Evolutionary conservation across 2,797 vertebrate genomes (phyloP).

Genomic region (Neomorphus geoffroyi): DNA sequence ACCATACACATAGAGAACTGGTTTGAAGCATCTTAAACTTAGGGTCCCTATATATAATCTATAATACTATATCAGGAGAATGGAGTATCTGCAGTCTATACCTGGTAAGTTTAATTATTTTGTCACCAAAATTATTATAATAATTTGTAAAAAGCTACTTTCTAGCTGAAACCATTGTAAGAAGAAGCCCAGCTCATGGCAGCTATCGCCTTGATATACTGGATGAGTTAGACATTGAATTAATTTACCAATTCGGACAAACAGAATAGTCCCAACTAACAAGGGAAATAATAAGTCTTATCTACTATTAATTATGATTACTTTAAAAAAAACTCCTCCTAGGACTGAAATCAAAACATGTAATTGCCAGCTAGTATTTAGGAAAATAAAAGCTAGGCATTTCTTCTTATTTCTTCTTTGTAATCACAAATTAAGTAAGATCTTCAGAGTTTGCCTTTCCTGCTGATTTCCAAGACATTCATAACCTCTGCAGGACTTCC

Average conservation of each 20-base stretch:
- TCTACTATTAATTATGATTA: neutral
- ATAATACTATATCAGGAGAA: neutral
- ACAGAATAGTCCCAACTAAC: neutral
- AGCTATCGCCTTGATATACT: neutral
- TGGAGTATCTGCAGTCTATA: neutral
- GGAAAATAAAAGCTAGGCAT: neutral
- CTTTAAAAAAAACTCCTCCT: neutral
- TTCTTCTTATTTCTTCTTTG: neutral
- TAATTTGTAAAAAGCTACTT: neutral
- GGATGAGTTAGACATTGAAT: neutral
- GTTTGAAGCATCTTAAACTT: neutral
- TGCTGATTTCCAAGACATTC: neutral
- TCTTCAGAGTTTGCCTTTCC: neutral
- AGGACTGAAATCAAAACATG: neutral
- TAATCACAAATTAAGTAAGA: neutral
- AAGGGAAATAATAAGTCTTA: neutral
- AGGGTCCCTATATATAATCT: neutral
- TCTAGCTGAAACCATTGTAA: neutral
- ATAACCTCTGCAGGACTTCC: neutral
- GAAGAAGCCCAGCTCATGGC: fast-evolving
- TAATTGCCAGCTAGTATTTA: neutral
- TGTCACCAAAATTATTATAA: neutral
- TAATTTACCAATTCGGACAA: neutral
- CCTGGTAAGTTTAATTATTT: neutral
- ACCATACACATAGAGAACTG: neutral